Percentiles rank a stretch among this genome's conserved stretches.
phyloP scores from a whole-genome alignment of 1,140 invertebrate genomes.

The Sitobion miscanthi region DNA sequence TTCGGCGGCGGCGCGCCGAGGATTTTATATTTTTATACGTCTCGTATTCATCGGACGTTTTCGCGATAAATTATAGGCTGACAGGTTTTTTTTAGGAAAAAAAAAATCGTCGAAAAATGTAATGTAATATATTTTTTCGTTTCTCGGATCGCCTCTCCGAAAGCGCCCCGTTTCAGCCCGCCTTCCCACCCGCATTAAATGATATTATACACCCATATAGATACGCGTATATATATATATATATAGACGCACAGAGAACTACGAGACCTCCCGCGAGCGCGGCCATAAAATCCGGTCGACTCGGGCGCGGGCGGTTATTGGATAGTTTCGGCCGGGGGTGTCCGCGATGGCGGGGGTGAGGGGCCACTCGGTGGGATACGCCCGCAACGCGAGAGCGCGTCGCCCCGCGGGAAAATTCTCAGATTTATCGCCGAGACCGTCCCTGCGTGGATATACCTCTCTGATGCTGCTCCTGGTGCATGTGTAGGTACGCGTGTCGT shows the following conservation, averaged over 20 bases:
- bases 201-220: too few relatives aligned
- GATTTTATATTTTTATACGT: background rate
- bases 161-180: background rate
- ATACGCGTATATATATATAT: too few relatives aligned
- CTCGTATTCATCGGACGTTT: background rate
- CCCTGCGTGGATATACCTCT: background rate
- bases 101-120: background rate
- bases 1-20: background rate
- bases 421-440: background rate
- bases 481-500: background rate
- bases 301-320: constrained; percentile 14
- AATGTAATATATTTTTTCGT: background rate
- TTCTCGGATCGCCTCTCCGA: background rate
- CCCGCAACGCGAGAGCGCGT: background rate
- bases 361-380: background rate
- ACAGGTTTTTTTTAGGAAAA: background rate
- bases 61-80: background rate
- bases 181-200: background rate
- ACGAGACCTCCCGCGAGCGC: constrained; percentile 15
- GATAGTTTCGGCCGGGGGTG: background rate
- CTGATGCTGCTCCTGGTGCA: too few relatives aligned
- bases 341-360: background rate
- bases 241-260: background rate
- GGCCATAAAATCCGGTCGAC: constrained; percentile 16
- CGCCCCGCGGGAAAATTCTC: background rate